Conservation (phyloP, 2,113 vertebrate species). For the Microcebus tavaratra region DNA sequence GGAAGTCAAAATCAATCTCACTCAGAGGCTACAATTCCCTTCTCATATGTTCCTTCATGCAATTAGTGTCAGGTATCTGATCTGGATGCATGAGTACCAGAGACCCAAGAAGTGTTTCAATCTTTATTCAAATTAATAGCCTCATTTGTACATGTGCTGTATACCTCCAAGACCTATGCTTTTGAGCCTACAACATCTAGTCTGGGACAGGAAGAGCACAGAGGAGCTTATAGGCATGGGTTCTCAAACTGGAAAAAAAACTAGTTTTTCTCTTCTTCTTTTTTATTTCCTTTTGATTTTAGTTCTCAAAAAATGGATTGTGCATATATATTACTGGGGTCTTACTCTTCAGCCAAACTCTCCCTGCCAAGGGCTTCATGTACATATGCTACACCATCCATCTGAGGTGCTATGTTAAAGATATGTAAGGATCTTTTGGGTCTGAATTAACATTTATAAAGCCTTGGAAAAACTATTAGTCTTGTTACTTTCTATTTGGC, state of each 20-base stretch:
- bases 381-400: background rate
- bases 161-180: background rate
- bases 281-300: background rate
- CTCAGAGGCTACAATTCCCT: background rate
- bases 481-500: constrained; percentile 30
- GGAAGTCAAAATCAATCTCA: background rate
- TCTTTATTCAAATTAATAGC: background rate
- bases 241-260: background rate
- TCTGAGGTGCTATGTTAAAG: constrained; percentile 20
- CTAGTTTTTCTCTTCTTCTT: background rate
- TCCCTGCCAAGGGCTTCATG: constrained; percentile 20
- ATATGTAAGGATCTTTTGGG: background rate
- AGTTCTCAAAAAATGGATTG: background rate
- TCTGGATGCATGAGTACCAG: background rate
- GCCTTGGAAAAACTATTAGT: background rate
- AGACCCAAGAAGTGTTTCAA: background rate
- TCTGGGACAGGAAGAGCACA: background rate
- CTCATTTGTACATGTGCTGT: background rate
- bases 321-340: background rate
- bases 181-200: background rate
- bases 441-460: background rate
- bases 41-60: background rate
- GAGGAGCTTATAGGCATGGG: background rate
- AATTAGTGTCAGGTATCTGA: background rate
- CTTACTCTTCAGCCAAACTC: background rate